phyloP scores from a whole-genome alignment of 2,888 invertebrate species.

The Scrobipalpa atriplicella region DNA sequence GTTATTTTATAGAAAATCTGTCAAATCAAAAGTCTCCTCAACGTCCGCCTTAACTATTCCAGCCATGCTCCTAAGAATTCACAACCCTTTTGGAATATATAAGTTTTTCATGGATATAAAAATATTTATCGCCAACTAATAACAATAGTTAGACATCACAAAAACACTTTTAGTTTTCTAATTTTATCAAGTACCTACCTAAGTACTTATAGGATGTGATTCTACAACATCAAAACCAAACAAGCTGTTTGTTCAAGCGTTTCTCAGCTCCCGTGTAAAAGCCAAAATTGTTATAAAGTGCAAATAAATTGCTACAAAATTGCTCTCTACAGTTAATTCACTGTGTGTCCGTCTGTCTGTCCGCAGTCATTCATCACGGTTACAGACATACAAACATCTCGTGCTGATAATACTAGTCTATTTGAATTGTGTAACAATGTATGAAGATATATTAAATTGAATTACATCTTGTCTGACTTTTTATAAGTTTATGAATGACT shows the following conservation, averaged over 20 bases:
- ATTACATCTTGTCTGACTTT: conserved; percentile 1
- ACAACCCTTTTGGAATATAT: too few relatives aligned
- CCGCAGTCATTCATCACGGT: conserved; percentile 34
- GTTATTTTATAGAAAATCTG: too few relatives aligned
- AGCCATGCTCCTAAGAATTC: too few relatives aligned
- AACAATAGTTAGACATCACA: too few relatives aligned
- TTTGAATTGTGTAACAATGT: conserved; percentile 16
- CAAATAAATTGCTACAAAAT: conserved; percentile 37
- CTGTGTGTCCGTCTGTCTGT: conserved; percentile 35
- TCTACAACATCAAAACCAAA: not conserved
- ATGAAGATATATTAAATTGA: conserved; percentile 22
- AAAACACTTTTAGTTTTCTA: too few relatives aligned
- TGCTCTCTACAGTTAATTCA: conserved; percentile 33
- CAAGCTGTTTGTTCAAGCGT: not conserved
- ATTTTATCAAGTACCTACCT: too few relatives aligned
- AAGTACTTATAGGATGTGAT: too few relatives aligned
- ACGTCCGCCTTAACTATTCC: too few relatives aligned
- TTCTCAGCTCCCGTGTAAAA: conserved; percentile 17
- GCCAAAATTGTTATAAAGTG: conserved; percentile 28
- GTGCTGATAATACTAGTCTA: conserved; percentile 12
- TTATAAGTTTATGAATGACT: too few relatives aligned
- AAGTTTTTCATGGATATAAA: too few relatives aligned
- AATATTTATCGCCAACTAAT: too few relatives aligned
- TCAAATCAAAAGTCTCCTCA: too few relatives aligned
- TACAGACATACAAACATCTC: not conserved